phyloP scores from a whole-genome alignment of 2,113 vertebrate genomes.

The Ailurus styani region DNA sequence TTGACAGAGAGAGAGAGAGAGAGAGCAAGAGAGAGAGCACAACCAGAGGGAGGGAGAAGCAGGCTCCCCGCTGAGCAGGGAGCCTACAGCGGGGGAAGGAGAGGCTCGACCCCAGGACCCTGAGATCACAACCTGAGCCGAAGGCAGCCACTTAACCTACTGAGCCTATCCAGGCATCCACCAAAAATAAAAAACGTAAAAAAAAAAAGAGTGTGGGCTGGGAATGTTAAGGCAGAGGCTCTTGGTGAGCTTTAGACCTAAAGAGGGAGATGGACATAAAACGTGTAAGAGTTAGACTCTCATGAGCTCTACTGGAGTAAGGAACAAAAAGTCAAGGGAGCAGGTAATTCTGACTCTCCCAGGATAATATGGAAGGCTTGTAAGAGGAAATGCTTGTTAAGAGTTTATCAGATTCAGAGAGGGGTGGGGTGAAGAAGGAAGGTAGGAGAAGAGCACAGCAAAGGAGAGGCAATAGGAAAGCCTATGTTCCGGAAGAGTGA shows the following conservation, averaged over 20 bases:
- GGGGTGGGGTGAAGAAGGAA: background rate
- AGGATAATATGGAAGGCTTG: background rate
- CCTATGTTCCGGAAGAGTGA: background rate
- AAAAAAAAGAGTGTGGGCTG: background rate
- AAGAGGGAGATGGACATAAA: background rate
- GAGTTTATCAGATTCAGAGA: background rate
- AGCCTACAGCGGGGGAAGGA: too few relatives aligned
- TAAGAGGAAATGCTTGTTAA: background rate
- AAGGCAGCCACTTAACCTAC: too few relatives aligned
- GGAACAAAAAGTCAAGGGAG: background rate
- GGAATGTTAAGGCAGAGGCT: background rate
- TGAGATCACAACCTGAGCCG: too few relatives aligned
- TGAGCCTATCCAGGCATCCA: too few relatives aligned
- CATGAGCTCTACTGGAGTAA: background rate
- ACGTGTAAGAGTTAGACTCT: background rate
- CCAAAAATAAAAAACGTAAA: background rate
- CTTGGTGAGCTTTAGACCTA: background rate
- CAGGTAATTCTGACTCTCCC: background rate
- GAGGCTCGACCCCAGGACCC: too few relatives aligned
- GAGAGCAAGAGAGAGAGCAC: too few relatives aligned
- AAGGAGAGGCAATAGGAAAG: background rate
- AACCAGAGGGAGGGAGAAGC: too few relatives aligned
- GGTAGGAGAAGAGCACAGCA: background rate
- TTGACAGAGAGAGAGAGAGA: too few relatives aligned
- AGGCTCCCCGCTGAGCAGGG: too few relatives aligned